These are phyloP conservation scores for Phalacrocorax aristotelis DNA, from an alignment of 2,113 vertebrate genomes.

Conservation along the genomic window DNA sequence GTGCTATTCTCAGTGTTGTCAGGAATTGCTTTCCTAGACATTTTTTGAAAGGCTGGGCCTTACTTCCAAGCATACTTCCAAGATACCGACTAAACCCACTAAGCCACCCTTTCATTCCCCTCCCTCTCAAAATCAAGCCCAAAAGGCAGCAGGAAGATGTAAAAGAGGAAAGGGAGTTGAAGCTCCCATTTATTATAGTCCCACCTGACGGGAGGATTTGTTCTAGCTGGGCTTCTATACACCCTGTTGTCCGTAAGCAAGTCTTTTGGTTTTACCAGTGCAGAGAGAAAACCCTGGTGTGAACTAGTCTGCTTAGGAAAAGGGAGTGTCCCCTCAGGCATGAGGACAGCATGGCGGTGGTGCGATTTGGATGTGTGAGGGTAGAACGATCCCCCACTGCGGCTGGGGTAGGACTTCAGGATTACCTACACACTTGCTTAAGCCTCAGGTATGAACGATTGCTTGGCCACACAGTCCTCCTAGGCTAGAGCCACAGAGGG, in stretches of 20 bases:
- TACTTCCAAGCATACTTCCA: slow-evolving; percentile 28
- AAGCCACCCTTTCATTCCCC: background rate
- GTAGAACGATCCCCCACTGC: background rate
- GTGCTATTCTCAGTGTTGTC: slow-evolving; percentile 21
- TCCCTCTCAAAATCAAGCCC: background rate
- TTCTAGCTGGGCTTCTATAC: background rate
- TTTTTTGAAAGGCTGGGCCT: slow-evolving; percentile 50
- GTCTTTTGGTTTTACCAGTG: background rate
- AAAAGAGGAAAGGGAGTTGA: background rate
- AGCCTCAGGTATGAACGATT: background rate
- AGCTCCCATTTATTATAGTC: background rate
- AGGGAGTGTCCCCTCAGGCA: background rate
- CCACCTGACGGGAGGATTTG: background rate
- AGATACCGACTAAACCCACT: background rate
- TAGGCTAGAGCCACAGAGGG: background rate
- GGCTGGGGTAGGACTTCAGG: background rate
- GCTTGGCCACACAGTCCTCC: background rate
- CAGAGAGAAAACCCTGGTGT: background rate
- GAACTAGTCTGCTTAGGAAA: background rate
- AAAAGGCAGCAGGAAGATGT: background rate
- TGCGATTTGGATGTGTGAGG: background rate
- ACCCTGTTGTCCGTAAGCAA: background rate
- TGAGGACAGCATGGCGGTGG: background rate
- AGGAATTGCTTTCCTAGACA: slow-evolving; percentile 43
- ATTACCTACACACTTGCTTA: background rate